These are phyloP conservation scores for Eueremaeus valkanovi DNA, from an alignment of 2,888 invertebrate genomes.

Conservation along the genomic window DNA sequence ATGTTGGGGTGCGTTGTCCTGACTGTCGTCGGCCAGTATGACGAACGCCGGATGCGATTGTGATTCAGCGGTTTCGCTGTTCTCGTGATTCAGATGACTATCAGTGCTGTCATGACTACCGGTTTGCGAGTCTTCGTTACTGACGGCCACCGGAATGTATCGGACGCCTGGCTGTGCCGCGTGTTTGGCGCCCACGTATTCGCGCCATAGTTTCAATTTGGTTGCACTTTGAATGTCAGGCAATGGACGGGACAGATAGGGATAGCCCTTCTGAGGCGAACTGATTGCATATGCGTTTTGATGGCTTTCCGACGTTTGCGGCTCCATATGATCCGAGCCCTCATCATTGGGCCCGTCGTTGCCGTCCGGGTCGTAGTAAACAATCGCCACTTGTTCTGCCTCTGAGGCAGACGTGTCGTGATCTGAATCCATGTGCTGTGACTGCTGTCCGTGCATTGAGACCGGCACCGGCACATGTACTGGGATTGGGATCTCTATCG, in stretches of 20 bases:
- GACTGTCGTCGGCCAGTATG: slow-evolving; percentile 23
- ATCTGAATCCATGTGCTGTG: slow-evolving; percentile 1
- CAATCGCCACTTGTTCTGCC: slow-evolving; percentile 35
- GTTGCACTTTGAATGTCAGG: slow-evolving; percentile 22
- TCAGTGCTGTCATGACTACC: slow-evolving; percentile 14
- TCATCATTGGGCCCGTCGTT: slow-evolving; percentile 23
- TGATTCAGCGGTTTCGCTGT: slow-evolving; percentile 9
- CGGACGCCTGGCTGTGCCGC: slow-evolving; percentile 40
- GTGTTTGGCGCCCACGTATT: slow-evolving; percentile 40
- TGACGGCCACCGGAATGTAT: slow-evolving; percentile 30
- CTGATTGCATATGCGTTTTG: background rate
- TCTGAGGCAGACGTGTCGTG: slow-evolving; percentile 39
- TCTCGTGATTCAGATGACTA: background rate
- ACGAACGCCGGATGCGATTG: slow-evolving; percentile 27
- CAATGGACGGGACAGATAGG: slow-evolving; percentile 17
- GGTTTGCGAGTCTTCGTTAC: background rate
- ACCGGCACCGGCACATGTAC: slow-evolving; percentile 34
- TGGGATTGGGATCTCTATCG: slow-evolving; percentile 38
- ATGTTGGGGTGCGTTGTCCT: background rate
- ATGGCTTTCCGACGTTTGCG: slow-evolving; percentile 34
- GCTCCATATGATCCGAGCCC: slow-evolving; percentile 31
- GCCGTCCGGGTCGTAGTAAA: slow-evolving; percentile 38
- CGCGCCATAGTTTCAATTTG: slow-evolving; percentile 41
- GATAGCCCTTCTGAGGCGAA: background rate
- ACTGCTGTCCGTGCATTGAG: slow-evolving; percentile 10